A percentile compares a stretch with the other conserved stretches of the same genome.
phyloP scores from a whole-genome alignment of 1,140 invertebrate genomes.

The Temnothorax longispinosus region DNA sequence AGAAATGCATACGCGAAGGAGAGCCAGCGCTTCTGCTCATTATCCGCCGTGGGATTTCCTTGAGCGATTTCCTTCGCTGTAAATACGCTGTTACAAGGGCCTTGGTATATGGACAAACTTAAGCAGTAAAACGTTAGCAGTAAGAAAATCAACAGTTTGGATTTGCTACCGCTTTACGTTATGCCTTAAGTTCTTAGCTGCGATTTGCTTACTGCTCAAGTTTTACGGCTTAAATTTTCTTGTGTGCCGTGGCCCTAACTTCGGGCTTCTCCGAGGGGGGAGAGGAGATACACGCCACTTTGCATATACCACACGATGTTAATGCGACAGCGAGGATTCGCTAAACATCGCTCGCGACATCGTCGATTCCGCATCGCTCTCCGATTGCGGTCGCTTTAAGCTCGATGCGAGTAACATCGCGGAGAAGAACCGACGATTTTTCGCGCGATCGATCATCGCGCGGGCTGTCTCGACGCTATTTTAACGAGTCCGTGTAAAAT shows the following conservation, averaged over 20 bases:
- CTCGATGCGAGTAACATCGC: conserved; percentile 1
- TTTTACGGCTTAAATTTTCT: too few relatives aligned
- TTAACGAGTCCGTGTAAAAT: conserved; percentile 24
- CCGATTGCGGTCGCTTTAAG: conserved; percentile 12
- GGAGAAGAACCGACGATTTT: conserved; percentile 6
- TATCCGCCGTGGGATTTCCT: conserved; percentile 27
- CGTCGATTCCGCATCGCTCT: conserved; percentile 40
- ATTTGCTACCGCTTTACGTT: too few relatives aligned
- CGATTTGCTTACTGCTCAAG: too few relatives aligned
- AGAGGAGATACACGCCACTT: not conserved
- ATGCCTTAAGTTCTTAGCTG: too few relatives aligned
- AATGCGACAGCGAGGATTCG: conserved; percentile 52
- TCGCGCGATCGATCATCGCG: conserved; percentile 34
- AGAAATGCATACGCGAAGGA: conserved; percentile 7
- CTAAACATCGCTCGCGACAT: conserved; percentile 40
- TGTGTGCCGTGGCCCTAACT: too few relatives aligned
- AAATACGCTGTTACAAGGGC: not conserved
- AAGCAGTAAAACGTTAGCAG: too few relatives aligned
- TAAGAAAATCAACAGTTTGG: too few relatives aligned
- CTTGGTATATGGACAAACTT: too few relatives aligned
- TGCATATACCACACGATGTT: conserved; percentile 68
- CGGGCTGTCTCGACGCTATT: conserved; percentile 2
- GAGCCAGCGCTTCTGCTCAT: conserved; percentile 18
- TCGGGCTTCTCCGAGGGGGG: not conserved
- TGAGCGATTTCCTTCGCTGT: not conserved